Percentiles rank a stretch among this genome's conserved stretches.
These are phyloP conservation scores for Muricea muricata DNA, from an alignment of 92 coral and sea anemone genomes.

Conservation along the genomic window DNA sequence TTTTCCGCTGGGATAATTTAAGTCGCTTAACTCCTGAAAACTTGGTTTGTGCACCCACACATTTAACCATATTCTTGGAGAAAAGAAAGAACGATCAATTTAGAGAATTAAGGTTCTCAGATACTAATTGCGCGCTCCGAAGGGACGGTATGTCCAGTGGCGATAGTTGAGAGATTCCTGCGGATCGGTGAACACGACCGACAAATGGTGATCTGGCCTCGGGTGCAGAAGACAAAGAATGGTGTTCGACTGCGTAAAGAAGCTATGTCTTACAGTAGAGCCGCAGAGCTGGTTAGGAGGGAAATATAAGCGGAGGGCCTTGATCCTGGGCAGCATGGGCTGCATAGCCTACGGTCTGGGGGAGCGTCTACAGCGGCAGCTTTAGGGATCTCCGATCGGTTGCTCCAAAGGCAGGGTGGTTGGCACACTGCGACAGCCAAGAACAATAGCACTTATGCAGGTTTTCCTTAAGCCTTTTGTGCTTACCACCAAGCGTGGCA, in stretches of 20 bases:
- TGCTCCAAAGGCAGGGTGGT: slow-evolving; percentile 64
- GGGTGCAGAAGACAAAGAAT: slow-evolving; percentile 51
- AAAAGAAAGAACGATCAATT: slow-evolving; percentile 64
- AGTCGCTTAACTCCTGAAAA: slow-evolving; percentile 20
- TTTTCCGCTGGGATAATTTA: slow-evolving; percentile 53
- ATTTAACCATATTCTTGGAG: slow-evolving; percentile 49
- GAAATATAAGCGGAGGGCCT: slow-evolving; percentile 46
- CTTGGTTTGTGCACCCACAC: slow-evolving; percentile 41
- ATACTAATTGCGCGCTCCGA: slow-evolving; percentile 47
- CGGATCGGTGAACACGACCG: slow-evolving; percentile 1
- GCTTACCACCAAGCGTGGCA: too few species aligned
- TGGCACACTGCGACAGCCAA: slow-evolving; percentile 54
- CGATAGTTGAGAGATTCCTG: slow-evolving; percentile 54
- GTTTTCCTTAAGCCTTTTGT: too few species aligned
- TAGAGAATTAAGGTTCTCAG: slow-evolving; percentile 46
- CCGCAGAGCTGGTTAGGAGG: slow-evolving; percentile 37
- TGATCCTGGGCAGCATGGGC: slow-evolving; percentile 50
- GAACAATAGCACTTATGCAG: too few species aligned
- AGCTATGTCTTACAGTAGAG: slow-evolving; percentile 53
- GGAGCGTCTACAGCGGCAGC: slow-evolving; percentile 59
- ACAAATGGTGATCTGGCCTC: slow-evolving; percentile 15
- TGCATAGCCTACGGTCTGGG: slow-evolving; percentile 63
- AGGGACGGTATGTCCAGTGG: slow-evolving; percentile 50
- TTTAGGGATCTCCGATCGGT: slow-evolving; percentile 48
- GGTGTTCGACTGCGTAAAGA: slow-evolving; percentile 41